Evolutionary conservation across 2,113 vertebrate species (phyloP).

Genomic region (Halichoeres trimaculatus): DNA sequence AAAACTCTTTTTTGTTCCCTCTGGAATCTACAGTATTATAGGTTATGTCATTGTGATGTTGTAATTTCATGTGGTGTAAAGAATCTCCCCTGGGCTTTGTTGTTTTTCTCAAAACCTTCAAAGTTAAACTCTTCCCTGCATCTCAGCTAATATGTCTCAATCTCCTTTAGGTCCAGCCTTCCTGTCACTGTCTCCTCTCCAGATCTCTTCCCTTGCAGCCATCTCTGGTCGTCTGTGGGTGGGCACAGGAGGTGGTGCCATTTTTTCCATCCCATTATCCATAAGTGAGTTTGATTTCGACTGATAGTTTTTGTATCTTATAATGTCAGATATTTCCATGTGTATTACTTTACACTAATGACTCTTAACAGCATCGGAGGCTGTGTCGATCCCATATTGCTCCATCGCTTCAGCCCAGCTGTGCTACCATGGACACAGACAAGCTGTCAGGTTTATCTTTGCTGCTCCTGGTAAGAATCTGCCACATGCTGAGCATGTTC

Average conservation of each 20-base stretch:
- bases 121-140: not conserved
- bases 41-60: not conserved
- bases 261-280: conserved; percentile 81
- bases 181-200: conserved; percentile 81
- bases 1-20: not conserved
- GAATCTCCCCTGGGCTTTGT: too few species aligned
- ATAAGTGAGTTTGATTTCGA: conserved; percentile 75
- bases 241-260: conserved; percentile 83
- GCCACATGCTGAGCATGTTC: too few species aligned
- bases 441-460: conserved; percentile 84
- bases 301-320: not conserved
- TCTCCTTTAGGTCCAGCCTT: conserved; percentile 75
- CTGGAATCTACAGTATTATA: not conserved
- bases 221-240: conserved; percentile 83
- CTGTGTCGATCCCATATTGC: conserved; percentile 82
- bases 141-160: conserved; percentile 1
- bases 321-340: not conserved
- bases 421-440: conserved; percentile 84
- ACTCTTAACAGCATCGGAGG: conserved; percentile 77
- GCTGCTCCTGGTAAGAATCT: conserved; percentile 75
- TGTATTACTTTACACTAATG: not conserved
- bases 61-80: too few species aligned
- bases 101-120: not conserved
- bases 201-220: conserved; percentile 80
- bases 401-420: conserved; percentile 77